phyloP scores from a whole-genome alignment of 2,888 invertebrate genomes.

The Pyrgus malvae region DNA sequence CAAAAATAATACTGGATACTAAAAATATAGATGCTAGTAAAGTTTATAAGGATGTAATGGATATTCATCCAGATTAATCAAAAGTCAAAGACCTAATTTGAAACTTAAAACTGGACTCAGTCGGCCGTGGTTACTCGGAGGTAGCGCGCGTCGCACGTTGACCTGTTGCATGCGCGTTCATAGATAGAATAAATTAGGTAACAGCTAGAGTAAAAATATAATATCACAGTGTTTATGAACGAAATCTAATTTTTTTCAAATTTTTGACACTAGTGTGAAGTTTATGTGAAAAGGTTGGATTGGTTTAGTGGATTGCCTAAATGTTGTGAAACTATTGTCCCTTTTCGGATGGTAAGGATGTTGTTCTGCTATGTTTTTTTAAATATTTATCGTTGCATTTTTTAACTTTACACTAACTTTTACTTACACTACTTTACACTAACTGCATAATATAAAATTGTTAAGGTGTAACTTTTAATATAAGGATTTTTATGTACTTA shows the following conservation, averaged over 20 bases:
- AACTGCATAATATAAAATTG: too few relatives aligned
- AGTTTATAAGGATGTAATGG: too few relatives aligned
- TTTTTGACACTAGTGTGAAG: too few relatives aligned
- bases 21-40: too few relatives aligned
- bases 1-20: too few relatives aligned
- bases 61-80: not conserved
- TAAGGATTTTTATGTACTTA: too few relatives aligned
- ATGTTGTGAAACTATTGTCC: constrained; percentile 14
- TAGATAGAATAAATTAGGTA: not conserved
- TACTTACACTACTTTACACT: too few relatives aligned
- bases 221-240: not conserved
- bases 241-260: not conserved
- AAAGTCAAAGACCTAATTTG: constrained; percentile 8
- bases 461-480: too few relatives aligned
- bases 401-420: too few relatives aligned
- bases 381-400: too few relatives aligned
- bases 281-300: not conserved
- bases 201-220: not conserved
- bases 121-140: constrained; percentile 30
- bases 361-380: too few relatives aligned
- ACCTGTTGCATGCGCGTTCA: not conserved
- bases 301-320: not conserved
- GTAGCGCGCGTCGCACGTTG: constrained; percentile 23
- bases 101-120: constrained; percentile 26
- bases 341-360: constrained; percentile 6